Evolutionary conservation across 1,140 invertebrate species (phyloP).

Genomic region (Lepidurus apus): DNA sequence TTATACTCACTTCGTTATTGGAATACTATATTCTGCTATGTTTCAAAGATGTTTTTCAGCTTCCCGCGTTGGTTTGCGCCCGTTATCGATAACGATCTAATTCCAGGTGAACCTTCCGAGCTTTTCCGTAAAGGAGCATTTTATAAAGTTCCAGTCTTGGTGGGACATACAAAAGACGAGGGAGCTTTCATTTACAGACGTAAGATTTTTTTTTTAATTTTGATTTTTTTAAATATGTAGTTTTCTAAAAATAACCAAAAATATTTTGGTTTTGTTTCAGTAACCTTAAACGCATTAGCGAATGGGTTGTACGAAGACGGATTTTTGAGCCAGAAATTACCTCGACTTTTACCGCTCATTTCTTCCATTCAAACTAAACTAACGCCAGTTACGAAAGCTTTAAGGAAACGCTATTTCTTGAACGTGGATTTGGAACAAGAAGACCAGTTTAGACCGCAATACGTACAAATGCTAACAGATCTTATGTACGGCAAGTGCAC

Average conservation of each 20-base stretch:
- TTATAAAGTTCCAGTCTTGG: constrained; percentile 44
- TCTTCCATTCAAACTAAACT: constrained; percentile 41
- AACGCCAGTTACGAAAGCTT: constrained; percentile 40
- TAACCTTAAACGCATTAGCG: constrained; percentile 41
- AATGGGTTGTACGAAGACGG: constrained; percentile 42
- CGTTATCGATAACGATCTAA: constrained; percentile 39
- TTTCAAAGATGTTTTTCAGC: constrained; percentile 40
- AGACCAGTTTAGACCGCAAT: constrained; percentile 41
- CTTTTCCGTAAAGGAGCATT: constrained; percentile 41
- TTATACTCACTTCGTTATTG: constrained; percentile 13
- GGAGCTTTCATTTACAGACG: constrained; percentile 49
- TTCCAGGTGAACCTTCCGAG: constrained; percentile 40
- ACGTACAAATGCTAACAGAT: constrained; percentile 42
- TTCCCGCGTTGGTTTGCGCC: constrained; percentile 43
- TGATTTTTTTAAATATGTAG: too few species aligned
- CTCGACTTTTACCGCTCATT: constrained; percentile 40
- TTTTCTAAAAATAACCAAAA: background rate
- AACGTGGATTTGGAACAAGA: constrained; percentile 42
- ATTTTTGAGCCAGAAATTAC: constrained; percentile 41
- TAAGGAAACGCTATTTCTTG: constrained; percentile 41
- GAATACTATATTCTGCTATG: constrained; percentile 16
- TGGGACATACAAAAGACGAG: constrained; percentile 44
- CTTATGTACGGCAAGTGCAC: constrained; percentile 41
- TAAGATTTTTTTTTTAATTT: too few species aligned
- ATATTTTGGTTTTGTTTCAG: constrained; percentile 32